A percentile compares a stretch with the other conserved stretches of the same genome.
phyloP scores from a whole-genome alignment of 2,797 vertebrate species.

The Eleutherodactylus coqui region DNA sequence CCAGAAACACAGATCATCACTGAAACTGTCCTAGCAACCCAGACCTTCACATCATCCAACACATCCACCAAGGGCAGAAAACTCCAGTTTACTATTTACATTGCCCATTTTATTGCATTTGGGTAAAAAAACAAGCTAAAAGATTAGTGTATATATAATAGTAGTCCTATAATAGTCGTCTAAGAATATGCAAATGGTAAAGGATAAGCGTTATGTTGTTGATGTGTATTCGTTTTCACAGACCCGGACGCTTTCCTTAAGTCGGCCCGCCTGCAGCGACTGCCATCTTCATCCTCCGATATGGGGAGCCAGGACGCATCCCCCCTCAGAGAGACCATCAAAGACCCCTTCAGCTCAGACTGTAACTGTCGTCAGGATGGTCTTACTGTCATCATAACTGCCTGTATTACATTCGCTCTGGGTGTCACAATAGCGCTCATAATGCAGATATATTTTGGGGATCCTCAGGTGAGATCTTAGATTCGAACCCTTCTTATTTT shows the following conservation, averaged over 20 bases:
- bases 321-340: conserved; percentile 89
- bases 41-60: neutral
- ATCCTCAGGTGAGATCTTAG: conserved; percentile 83
- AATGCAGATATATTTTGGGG: conserved; percentile 98
- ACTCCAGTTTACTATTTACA: neutral
- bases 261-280: conserved; percentile 90
- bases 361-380: conserved; percentile 94
- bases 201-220: neutral
- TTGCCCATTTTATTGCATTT: neutral
- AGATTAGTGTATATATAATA: neutral
- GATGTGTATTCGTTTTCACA: conserved; percentile 66
- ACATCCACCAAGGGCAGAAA: neutral
- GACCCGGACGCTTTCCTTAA: conserved; percentile 95
- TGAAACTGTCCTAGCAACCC: neutral
- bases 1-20: neutral
- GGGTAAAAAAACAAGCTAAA: neutral
- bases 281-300: conserved; percentile 94
- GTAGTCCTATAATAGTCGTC: neutral
- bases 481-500: neutral
- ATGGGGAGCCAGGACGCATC: conserved; percentile 88
- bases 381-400: conserved; percentile 94
- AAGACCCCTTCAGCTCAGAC: conserved; percentile 85
- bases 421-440: conserved; percentile 94
- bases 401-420: conserved; percentile 93
- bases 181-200: neutral